Conservation (phyloP, 2,888 invertebrate genomes). For the Pseudanteris insignis region DNA sequence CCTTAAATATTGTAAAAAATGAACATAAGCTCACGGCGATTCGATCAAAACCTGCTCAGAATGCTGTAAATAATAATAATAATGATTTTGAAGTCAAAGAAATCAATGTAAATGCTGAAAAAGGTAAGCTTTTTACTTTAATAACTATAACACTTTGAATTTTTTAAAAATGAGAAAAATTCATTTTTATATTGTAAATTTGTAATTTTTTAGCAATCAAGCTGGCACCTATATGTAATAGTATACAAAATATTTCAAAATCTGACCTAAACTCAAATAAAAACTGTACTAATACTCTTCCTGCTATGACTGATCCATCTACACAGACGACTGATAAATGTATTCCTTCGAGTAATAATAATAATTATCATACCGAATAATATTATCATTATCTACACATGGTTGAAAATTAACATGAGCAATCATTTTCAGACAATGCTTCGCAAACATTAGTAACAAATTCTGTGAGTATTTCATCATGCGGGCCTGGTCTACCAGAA, state of each 20-base stretch:
- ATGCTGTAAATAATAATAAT: conserved; percentile 26
- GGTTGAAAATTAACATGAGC: not conserved
- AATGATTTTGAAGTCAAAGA: conserved; percentile 32
- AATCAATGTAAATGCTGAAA: conserved; percentile 27
- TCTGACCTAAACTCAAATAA: conserved; percentile 35
- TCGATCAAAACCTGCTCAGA: conserved; percentile 34
- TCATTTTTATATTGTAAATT: no score
- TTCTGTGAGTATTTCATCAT: conserved; percentile 43
- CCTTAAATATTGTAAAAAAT: conserved; percentile 31
- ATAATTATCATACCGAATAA: not conserved
- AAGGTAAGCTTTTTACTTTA: conserved; percentile 26
- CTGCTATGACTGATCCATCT: conserved; percentile 14
- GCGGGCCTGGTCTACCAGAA: conserved; percentile 56
- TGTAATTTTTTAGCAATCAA: conserved; percentile 21
- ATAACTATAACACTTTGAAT: no score
- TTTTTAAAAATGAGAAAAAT: no score
- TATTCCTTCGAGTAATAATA: conserved; percentile 26
- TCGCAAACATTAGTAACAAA: conserved; percentile 17
- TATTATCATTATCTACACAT: not conserved
- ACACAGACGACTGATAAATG: conserved; percentile 21
- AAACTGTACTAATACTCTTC: conserved; percentile 16
- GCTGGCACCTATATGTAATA: conserved; percentile 24
- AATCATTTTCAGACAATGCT: conserved; percentile 16
- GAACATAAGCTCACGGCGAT: conserved; percentile 27
- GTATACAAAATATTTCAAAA: conserved; percentile 20